Percentiles rank a stretch among this genome's conserved stretches.
These are phyloP conservation scores for Volucella inflata DNA, from an alignment of 2,888 invertebrate species.

Conservation along the genomic window DNA sequence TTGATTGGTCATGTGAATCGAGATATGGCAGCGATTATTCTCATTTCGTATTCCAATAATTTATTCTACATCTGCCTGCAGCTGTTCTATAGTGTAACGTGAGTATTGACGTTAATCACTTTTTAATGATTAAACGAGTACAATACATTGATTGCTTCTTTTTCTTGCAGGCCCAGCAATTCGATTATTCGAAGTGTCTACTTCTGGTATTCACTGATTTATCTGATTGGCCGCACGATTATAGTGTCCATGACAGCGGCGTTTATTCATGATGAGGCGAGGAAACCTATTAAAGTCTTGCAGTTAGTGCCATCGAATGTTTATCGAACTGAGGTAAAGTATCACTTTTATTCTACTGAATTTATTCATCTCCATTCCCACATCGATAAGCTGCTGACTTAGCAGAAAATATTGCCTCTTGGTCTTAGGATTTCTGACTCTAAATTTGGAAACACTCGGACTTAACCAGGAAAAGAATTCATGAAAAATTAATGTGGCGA, in stretches of 20 bases:
- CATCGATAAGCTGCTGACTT: too few relatives aligned
- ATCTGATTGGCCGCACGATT: slow-evolving; percentile 83
- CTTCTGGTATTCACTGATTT: slow-evolving; percentile 84
- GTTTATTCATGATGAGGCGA: slow-evolving; percentile 84
- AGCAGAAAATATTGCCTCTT: too few relatives aligned
- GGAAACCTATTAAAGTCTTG: slow-evolving; percentile 83
- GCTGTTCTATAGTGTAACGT: slow-evolving; percentile 88
- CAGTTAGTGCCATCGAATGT: slow-evolving; percentile 84
- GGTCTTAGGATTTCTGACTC: too few relatives aligned
- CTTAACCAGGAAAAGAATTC: too few relatives aligned
- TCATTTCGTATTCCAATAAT: slow-evolving; percentile 88
- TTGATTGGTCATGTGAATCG: slow-evolving; percentile 86
- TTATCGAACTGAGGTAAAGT: slow-evolving; percentile 84
- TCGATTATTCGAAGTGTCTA: slow-evolving; percentile 83
- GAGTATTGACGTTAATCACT: slow-evolving; percentile 77
- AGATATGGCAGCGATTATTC: slow-evolving; percentile 86
- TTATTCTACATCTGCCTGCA: slow-evolving; percentile 89
- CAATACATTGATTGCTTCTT: not conserved
- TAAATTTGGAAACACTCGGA: too few relatives aligned
- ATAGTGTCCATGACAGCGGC: slow-evolving; percentile 84
- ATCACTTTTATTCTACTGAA: not conserved
- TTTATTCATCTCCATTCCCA: too few relatives aligned
- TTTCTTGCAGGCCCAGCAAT: slow-evolving; percentile 80
- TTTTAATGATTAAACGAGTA: too few relatives aligned
- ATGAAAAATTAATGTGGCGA: too few relatives aligned